Evolutionary conservation across 2,113 vertebrate species (phyloP).

Genomic region (Hyla sarda): DNA sequence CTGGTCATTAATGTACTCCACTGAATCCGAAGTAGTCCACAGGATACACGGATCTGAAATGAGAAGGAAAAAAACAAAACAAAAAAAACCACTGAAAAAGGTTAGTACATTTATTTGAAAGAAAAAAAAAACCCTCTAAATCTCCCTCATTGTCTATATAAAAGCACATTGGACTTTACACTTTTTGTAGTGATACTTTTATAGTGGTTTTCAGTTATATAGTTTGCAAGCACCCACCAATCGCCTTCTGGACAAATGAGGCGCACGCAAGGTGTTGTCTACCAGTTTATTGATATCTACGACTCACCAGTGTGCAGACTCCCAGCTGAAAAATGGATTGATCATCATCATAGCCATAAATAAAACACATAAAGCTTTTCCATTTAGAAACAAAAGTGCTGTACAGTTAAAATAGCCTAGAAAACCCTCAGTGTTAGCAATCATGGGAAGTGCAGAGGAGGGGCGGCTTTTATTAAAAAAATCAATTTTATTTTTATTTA

Average conservation of each 20-base stretch:
- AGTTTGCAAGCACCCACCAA: not conserved
- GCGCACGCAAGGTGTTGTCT: not conserved
- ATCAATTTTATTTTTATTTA: slow-evolving; percentile 79
- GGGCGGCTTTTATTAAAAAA: slow-evolving; percentile 63
- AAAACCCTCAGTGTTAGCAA: slow-evolving; percentile 4
- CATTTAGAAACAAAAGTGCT: slow-evolving; percentile 45
- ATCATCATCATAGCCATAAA: slow-evolving; percentile 49
- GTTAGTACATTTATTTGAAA: no score
- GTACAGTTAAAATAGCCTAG: slow-evolving; percentile 51
- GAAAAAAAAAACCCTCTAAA: no score
- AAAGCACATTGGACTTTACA: no score
- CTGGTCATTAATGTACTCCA: no score
- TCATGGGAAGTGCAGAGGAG: not conserved
- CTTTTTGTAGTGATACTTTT: no score
- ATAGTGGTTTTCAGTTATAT: no score
- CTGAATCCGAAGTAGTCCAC: no score
- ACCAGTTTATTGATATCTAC: slow-evolving; percentile 42
- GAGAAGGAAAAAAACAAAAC: no score
- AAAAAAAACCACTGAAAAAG: no score
- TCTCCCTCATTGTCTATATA: no score
- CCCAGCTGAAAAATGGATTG: slow-evolving; percentile 27
- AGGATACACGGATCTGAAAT: no score
- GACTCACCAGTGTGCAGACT: slow-evolving; percentile 48
- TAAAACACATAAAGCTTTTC: slow-evolving; percentile 53
- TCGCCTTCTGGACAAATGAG: not conserved